A percentile compares a stretch with the other conserved stretches of the same genome.
Evolutionary conservation across 2,797 vertebrate species (phyloP).

Genomic region (Chloroceryle amazona): DNA sequence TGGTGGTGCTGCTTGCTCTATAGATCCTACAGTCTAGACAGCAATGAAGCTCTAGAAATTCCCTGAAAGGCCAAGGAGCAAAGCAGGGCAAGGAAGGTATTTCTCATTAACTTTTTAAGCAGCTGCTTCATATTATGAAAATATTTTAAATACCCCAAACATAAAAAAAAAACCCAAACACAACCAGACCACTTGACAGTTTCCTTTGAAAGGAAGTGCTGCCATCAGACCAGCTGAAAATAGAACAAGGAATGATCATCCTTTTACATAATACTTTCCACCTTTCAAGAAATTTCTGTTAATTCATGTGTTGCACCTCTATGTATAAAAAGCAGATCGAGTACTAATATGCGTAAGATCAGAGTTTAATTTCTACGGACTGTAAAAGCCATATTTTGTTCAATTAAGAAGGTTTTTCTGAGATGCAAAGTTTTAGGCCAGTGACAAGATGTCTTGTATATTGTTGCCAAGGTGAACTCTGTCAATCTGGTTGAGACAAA

Average conservation of each 20-base stretch:
- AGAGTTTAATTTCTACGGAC: background rate
- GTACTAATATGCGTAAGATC: background rate
- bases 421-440: background rate
- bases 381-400: background rate
- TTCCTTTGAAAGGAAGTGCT: slow-evolving; percentile 24
- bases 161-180: too few relatives aligned
- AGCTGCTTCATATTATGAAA: slow-evolving; percentile 10
- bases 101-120: background rate
- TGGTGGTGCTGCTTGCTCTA: background rate
- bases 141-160: background rate
- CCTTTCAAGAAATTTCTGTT: background rate
- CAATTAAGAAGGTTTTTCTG: background rate
- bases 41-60: background rate
- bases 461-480: background rate
- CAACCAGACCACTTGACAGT: background rate
- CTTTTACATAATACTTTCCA: background rate
- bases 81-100: background rate
- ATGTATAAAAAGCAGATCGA: background rate
- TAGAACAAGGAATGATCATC: background rate
- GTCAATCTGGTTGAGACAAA: background rate
- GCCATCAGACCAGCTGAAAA: slow-evolving; percentile 7
- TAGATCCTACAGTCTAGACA: background rate
- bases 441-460: background rate
- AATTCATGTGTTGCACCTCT: background rate
- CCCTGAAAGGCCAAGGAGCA: background rate